Conservation (phyloP, 2,888 invertebrate genomes). For the Netelia fuscicornis region DNA sequence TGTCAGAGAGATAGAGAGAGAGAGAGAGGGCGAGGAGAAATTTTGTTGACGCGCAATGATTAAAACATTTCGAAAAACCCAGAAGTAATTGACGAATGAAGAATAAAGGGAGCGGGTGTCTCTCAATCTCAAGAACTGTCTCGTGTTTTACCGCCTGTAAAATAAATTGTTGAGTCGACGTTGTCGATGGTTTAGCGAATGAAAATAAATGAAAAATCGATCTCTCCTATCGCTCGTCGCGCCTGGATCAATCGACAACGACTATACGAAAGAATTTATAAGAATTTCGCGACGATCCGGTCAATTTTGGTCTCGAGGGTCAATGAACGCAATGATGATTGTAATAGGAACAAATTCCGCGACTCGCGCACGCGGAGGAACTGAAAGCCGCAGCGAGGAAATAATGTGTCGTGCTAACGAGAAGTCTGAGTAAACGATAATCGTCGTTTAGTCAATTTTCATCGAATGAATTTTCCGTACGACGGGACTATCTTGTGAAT, state of each 20-base stretch:
- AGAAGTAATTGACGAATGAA: neutral
- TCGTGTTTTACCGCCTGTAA: conserved; percentile 2
- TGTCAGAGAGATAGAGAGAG: conserved; percentile 30
- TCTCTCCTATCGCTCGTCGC: neutral
- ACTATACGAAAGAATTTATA: conserved; percentile 6
- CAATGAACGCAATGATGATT: conserved; percentile 15
- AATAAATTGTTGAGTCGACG: neutral
- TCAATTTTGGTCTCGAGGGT: conserved; percentile 13
- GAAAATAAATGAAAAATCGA: conserved; percentile 31
- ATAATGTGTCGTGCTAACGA: neutral
- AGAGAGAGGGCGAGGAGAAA: conserved; percentile 1
- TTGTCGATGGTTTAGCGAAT: neutral
- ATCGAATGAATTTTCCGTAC: conserved; percentile 70
- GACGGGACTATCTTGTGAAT: conserved; percentile 79
- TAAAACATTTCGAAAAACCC: conserved; percentile 33
- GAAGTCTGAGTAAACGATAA: neutral
- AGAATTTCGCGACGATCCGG: conserved; percentile 28
- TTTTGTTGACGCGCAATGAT: conserved; percentile 31
- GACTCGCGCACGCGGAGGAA: neutral
- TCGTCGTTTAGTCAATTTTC: neutral
- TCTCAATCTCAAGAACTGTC: neutral
- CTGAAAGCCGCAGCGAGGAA: neutral
- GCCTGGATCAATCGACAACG: neutral
- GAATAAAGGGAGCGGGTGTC: conserved; percentile 1
- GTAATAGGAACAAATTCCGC: conserved; percentile 9